Percentiles rank a stretch among this genome's conserved stretches.
These are phyloP conservation scores for Pungitius pungitius DNA, from an alignment of 2,113 vertebrate genomes.

Conservation along the genomic window DNA sequence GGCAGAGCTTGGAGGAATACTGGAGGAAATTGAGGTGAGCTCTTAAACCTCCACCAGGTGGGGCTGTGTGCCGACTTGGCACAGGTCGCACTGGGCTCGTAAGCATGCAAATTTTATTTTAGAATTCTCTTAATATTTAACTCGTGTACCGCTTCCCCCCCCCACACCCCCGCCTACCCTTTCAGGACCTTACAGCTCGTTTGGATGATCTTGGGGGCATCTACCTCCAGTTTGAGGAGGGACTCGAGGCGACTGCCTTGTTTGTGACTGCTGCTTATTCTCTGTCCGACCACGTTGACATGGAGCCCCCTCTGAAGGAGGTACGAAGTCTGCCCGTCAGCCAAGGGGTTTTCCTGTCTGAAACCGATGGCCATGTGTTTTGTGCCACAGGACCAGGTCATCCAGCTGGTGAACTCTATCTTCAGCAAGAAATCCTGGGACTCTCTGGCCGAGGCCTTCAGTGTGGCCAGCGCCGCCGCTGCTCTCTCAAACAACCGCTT, in stretches of 20 bases:
- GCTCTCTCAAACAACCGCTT: conserved; percentile 90
- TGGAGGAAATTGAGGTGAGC: conserved; percentile 96
- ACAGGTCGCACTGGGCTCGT: neutral
- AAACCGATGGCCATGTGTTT: neutral
- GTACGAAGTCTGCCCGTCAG: conserved; percentile 66
- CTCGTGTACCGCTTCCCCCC: neutral
- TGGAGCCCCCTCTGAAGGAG: conserved; percentile 95
- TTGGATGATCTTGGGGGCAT: conserved; percentile 95
- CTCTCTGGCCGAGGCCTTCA: conserved; percentile 91
- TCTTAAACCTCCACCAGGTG: conserved; percentile 44
- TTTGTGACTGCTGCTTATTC: conserved; percentile 94
- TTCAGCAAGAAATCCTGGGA: conserved; percentile 98
- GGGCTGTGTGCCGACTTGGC: conserved; percentile 1
- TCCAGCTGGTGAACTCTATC: conserved; percentile 94
- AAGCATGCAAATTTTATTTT: neutral
- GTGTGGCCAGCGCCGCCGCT: conserved; percentile 86
- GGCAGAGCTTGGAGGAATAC: conserved; percentile 90
- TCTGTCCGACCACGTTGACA: conserved; percentile 92
- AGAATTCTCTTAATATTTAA: neutral
- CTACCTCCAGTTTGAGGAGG: conserved; percentile 98
- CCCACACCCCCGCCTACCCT: neutral
- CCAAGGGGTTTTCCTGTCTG: neutral
- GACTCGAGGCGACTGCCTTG: conserved; percentile 92
- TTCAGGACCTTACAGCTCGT: conserved; percentile 94
- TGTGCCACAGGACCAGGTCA: conserved; percentile 90